Percentiles rank a stretch among this genome's conserved stretches.
phyloP scores from a whole-genome alignment of 2,113 vertebrate species.

The Mormyrus iriodes region DNA sequence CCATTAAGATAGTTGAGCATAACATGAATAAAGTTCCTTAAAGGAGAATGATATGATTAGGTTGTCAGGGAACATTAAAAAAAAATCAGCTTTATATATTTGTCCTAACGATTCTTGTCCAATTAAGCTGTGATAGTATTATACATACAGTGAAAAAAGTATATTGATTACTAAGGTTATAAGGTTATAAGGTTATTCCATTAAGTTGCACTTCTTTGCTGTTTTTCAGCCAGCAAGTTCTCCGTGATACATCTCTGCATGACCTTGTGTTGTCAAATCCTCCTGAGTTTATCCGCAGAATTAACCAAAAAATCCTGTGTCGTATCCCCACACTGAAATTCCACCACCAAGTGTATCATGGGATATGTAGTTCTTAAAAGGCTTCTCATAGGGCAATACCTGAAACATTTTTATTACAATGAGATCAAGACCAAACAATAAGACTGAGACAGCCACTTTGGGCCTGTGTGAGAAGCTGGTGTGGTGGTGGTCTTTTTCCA shows the following conservation, averaged over 20 bases:
- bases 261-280: conserved; percentile 8
- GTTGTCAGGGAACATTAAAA: conserved; percentile 50
- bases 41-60: conserved; percentile 72
- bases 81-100: conserved; percentile 75
- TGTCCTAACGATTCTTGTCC: conserved; percentile 68
- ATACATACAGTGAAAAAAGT: background rate
- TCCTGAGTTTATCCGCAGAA: background rate
- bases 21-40: conserved; percentile 64
- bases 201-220: background rate
- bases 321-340: background rate
- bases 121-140: conserved; percentile 63
- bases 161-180: conserved; percentile 5
- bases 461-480: background rate
- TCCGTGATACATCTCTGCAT: background rate
- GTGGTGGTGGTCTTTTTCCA: background rate
- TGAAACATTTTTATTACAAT: background rate
- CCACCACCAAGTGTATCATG: background rate
- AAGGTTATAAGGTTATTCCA: too few species aligned
- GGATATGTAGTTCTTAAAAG: background rate
- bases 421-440: background rate
- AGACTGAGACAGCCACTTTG: background rate
- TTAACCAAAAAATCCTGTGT: background rate
- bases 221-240: background rate
- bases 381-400: background rate
- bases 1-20: conserved; percentile 58